Evolutionary conservation across 1,140 invertebrate genomes (phyloP).

Genomic region (Cydia splendana): DNA sequence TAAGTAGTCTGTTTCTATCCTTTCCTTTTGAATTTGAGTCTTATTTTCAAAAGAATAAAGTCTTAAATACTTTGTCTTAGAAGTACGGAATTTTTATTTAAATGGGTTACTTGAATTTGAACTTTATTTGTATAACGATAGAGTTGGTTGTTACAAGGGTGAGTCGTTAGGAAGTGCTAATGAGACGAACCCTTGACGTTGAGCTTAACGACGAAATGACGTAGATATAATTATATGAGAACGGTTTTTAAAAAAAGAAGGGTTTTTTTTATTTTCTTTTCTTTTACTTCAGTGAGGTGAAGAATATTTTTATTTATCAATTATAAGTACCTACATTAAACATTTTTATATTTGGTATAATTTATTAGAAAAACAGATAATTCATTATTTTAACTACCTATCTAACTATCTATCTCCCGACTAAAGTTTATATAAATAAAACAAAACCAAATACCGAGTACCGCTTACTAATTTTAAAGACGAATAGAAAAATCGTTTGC

Average conservation of each 20-base stretch:
- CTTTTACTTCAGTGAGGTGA: too few species aligned
- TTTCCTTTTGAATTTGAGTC: neutral
- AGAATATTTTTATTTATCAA: too few species aligned
- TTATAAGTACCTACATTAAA: too few species aligned
- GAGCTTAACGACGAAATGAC: slow-evolving; percentile 22
- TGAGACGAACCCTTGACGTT: slow-evolving; percentile 60
- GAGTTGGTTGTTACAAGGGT: neutral
- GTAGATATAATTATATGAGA: slow-evolving; percentile 23
- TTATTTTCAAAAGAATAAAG: neutral
- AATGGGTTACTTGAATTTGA: neutral
- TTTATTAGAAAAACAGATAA: too few species aligned
- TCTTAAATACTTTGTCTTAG: neutral
- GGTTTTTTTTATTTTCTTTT: neutral
- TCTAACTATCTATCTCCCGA: too few species aligned
- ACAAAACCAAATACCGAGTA: too few species aligned
- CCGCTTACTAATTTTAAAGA: too few species aligned
- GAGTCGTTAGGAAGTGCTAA: slow-evolving; percentile 51
- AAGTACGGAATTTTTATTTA: neutral
- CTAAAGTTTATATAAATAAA: too few species aligned
- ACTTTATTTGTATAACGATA: neutral
- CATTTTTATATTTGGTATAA: too few species aligned
- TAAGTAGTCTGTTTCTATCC: neutral
- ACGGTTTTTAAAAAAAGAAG: slow-evolving; percentile 4
- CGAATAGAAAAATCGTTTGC: too few species aligned
- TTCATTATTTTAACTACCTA: too few species aligned